A percentile compares a stretch with the other conserved stretches of the same genome.
These are phyloP conservation scores for Nymphalis io DNA, from an alignment of 1,140 invertebrate genomes.

Conservation along the genomic window DNA sequence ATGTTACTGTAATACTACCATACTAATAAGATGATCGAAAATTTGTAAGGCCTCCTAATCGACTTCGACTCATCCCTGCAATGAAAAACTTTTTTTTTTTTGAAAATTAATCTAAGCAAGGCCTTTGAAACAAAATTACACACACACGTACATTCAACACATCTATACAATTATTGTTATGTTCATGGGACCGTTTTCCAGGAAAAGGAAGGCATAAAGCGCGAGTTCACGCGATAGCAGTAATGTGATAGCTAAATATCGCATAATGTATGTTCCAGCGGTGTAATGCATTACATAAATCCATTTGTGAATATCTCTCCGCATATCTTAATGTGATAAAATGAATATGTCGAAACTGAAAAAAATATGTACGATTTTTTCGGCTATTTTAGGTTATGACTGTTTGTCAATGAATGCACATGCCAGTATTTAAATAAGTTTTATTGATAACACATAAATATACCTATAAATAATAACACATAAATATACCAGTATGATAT, in stretches of 20 bases:
- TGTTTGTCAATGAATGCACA: too few species aligned
- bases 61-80: too few species aligned
- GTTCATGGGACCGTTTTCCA: constrained; percentile 2
- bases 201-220: constrained; percentile 8
- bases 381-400: too few species aligned
- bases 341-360: not conserved
- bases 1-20: too few species aligned
- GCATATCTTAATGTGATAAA: constrained; percentile 15
- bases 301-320: not conserved
- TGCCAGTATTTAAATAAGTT: too few species aligned
- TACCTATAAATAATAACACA: too few species aligned
- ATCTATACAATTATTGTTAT: not conserved
- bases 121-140: not conserved
- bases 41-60: too few species aligned
- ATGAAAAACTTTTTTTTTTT: too few species aligned
- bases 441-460: too few species aligned
- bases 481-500: too few species aligned
- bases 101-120: too few species aligned
- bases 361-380: not conserved
- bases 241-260: constrained; percentile 14
- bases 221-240: constrained; percentile 8
- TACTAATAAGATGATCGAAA: too few species aligned
- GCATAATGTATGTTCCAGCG: constrained; percentile 2
- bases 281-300: constrained; percentile 10
- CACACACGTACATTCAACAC: not conserved